Evolutionary conservation across 2,113 vertebrate species (phyloP).

Genomic region (Mobula birostris): DNA sequence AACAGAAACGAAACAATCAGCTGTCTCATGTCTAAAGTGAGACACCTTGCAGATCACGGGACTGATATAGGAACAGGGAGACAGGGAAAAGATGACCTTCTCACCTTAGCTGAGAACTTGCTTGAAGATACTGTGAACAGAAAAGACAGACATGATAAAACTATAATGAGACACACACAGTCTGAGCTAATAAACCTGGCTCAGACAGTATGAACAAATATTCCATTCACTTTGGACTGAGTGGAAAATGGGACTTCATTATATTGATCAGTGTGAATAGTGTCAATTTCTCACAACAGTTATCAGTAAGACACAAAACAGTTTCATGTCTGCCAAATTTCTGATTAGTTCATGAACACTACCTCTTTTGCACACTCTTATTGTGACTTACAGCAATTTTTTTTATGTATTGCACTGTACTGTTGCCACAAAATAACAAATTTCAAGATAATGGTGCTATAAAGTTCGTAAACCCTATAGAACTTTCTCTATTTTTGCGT

Average conservation of each 20-base stretch:
- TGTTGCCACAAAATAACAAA: too few relatives aligned
- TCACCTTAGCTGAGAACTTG: slow-evolving; percentile 95
- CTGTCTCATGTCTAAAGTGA: background rate
- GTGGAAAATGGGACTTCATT: too few relatives aligned
- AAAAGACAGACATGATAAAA: slow-evolving; percentile 39
- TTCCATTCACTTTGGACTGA: background rate
- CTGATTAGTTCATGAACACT: too few relatives aligned
- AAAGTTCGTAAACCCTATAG: too few relatives aligned
- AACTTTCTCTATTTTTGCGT: too few relatives aligned
- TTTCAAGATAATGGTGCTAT: too few relatives aligned
- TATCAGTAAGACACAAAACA: background rate
- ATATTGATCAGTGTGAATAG: too few relatives aligned
- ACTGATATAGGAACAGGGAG: background rate
- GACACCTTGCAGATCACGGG: background rate
- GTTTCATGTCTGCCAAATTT: too few relatives aligned
- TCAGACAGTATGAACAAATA: background rate
- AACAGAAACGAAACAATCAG: background rate
- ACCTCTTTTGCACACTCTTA: too few relatives aligned
- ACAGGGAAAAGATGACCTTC: slow-evolving; percentile 39
- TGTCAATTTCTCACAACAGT: background rate
- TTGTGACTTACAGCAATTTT: too few relatives aligned
- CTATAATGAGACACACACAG: too few relatives aligned
- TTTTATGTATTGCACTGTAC: too few relatives aligned
- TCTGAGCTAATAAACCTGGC: background rate
- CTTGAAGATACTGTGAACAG: slow-evolving; percentile 83